Evolutionary conservation across 2,888 invertebrate genomes (phyloP), one percentile per base, ranked within the genome.

Genomic region (Luffia ferchaultella): DNA sequence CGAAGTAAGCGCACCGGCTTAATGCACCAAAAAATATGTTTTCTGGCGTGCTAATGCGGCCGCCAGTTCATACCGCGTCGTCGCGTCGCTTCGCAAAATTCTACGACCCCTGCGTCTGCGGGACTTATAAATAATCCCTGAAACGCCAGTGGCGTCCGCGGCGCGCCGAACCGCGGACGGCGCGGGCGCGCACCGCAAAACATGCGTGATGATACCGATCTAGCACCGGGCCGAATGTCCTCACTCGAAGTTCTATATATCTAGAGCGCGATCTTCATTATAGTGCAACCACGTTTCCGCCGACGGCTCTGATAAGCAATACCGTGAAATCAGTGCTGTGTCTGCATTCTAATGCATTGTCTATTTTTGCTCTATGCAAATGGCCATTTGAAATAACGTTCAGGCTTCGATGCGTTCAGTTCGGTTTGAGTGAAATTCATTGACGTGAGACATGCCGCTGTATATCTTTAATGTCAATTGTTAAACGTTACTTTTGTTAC

Each of bases 71-170:
- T 78, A 70, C 72, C 76, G 64, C 63, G 65, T 12, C 18, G 65
- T 16, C 18, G 60, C 70, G 70, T 72, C 69, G 46, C 45, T 20
- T 70, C 75, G 78, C 80, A 68, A 80, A 73, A 73, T 80, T 74
- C 79, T 82, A 77, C 79, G 80, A 82, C 82, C 83, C 79, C 73
- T 80, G 78, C 40, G 50, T 80, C 76, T 78, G 74, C 64, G 64
- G 72, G 76, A 82, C 80, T 82, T 83, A 83, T 82, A 82, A 82
- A 83, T 83, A 83, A 78, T 48, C 79, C 74, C 76, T 75, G 73
- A 65, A 68, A 62, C 65, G 79, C 73, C 82, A 83, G 82, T 83
- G 85, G 84, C 83, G 79, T 76, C 77, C 72, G 76, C 76, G 76
- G 68, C 70, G 77, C 67, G 78, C 73, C 67, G 67, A 69, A 72